Percentiles rank a stretch among this genome's conserved stretches.
Conservation (phyloP, 2,797 vertebrate species). For the Eulemur albifrons region DNA sequence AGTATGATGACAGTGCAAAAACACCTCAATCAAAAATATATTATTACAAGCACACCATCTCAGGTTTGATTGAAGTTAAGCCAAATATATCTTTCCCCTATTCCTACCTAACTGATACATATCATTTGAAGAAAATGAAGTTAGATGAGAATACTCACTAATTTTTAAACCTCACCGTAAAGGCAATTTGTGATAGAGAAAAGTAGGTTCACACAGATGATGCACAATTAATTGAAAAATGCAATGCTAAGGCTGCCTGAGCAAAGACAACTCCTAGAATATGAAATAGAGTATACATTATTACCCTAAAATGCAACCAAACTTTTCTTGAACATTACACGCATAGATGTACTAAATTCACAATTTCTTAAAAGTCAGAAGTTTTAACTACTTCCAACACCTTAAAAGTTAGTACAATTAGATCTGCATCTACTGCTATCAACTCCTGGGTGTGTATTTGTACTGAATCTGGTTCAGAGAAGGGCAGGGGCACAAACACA, state of each 20-base stretch:
- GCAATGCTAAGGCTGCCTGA: background rate
- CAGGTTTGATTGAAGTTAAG: slow-evolving; percentile 76
- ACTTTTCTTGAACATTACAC: background rate
- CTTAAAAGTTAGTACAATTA: background rate
- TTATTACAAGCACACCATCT: slow-evolving; percentile 82
- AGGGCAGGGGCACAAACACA: background rate
- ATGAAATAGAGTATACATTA: background rate
- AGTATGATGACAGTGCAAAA: slow-evolving; percentile 86
- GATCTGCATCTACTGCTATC: background rate
- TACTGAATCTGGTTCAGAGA: background rate
- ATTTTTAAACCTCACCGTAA: background rate
- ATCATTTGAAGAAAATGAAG: slow-evolving; percentile 63
- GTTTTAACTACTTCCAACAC: slow-evolving; percentile 14
- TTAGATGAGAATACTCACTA: background rate
- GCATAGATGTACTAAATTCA: background rate
- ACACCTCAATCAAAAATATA: slow-evolving; percentile 83
- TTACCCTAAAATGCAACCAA: background rate
- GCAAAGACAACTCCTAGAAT: background rate
- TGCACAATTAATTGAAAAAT: background rate
- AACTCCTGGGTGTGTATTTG: background rate
- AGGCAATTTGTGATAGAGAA: background rate
- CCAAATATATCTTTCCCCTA: slow-evolving; percentile 80
- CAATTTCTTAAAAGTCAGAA: background rate
- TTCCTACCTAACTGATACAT: slow-evolving; percentile 74
- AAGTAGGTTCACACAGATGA: background rate